Percentiles rank a stretch among this genome's conserved stretches.
phyloP scores from a whole-genome alignment of 2,113 vertebrate genomes.

The Prionailurus bengalensis region DNA sequence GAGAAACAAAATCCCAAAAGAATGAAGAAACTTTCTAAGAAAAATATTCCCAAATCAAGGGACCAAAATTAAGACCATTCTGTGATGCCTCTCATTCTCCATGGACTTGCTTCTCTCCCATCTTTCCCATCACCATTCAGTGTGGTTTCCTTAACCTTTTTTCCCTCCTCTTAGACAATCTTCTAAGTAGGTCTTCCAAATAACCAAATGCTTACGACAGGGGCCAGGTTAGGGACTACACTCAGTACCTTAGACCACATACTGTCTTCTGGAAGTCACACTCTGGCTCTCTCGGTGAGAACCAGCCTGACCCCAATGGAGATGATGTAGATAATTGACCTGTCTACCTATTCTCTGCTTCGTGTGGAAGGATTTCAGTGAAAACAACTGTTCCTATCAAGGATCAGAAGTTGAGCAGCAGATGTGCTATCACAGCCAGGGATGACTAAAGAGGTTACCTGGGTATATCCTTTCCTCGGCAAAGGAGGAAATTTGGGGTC shows the following conservation, averaged over 20 bases:
- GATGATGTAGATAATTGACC: background rate
- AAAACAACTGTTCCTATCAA: background rate
- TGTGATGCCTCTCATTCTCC: background rate
- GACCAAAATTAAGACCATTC: background rate
- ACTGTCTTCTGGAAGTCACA: background rate
- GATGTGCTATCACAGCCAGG: background rate
- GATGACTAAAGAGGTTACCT: background rate
- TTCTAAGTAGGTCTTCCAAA: slow-evolving; percentile 14
- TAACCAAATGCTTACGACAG: background rate
- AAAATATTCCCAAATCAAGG: slow-evolving; percentile 3
- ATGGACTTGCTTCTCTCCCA: background rate
- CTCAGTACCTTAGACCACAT: background rate
- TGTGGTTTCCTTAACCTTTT: background rate
- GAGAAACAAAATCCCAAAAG: background rate
- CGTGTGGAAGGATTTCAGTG: background rate
- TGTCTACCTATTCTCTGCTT: background rate
- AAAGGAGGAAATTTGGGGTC: slow-evolving; percentile 28
- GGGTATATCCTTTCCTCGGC: background rate
- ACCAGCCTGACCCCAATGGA: background rate
- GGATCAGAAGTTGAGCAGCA: background rate
- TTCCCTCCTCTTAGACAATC: background rate
- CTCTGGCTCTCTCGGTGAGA: background rate
- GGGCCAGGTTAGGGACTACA: background rate
- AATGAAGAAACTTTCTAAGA: slow-evolving; percentile 27
- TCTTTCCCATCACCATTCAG: background rate